Evolutionary conservation across 1,140 invertebrate genomes (phyloP), one percentile per base, ranked within the genome.

Genomic region (Drosophila suzukii): DNA sequence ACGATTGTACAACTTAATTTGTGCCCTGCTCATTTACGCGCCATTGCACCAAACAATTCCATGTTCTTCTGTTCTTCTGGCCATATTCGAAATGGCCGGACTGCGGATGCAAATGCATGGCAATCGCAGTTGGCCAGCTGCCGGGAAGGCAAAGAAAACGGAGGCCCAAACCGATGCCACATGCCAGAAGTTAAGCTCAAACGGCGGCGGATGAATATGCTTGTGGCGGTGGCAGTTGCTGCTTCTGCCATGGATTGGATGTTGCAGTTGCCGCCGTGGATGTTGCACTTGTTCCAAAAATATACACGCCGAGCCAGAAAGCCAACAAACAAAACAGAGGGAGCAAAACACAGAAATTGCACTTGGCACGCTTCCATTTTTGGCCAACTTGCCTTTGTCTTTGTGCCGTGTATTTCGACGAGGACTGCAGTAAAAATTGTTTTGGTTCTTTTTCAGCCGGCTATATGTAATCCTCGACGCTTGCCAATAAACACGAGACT

Each of bases 311-410:
- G 46, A 54, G 46, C 53, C 39, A 63, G 46, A 34, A 72, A 56
- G 13, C 59, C 43, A 60, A 72, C 66, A 59, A 59, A 63, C 44
- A 47, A 47, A 34, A 41, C 17, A 32, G 32, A 53, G 50, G 36
- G 30, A 72, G 41, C 47, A 58, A 41, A 74, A 27, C 55, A 53
- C 36, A 77, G 49, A 51, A 55, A 66, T 73, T 59, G 75, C 75
- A 78, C 76, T 78, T 78, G 76, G 76, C 76, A 78, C 61, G 75
- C 66, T 78, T 78, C 76, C 76, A 78, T 78, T 78, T 78, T 78
- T 59, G 66, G 51, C 58, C 63, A 71, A 44, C 43, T 55, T 71
- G 57, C 68, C 66, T 78, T 78, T 71, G 44, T 53, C 65, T 71
- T 71, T 77, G 57, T 46, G n/a, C 49, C 50, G 27, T 39, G 43